Evolutionary conservation across 1,140 invertebrate genomes (phyloP), one percentile per base, ranked within the genome.

Genomic region (Tetranychus cinnabarinus): DNA sequence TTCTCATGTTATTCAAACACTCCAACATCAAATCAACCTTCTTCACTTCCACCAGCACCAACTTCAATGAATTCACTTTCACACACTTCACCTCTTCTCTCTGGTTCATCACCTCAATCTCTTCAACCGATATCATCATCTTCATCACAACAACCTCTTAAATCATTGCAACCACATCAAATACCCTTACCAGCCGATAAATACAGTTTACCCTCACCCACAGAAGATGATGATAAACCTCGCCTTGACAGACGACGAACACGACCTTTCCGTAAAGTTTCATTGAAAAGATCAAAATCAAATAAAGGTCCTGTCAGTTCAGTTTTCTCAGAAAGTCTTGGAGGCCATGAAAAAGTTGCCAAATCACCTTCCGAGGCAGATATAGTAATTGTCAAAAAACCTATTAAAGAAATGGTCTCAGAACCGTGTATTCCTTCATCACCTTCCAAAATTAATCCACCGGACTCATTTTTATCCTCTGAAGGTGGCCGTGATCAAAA

Each of bases 201-300:
- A 42, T 42, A 42, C 10, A 42, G 10, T 42, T 42, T n/a, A 37
- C 55, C 34, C 12, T 56, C 55, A 36, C 55, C 55, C 34, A 56
- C 55, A 13, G 55, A 56, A n/a, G 55, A 56, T n/a, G 34, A 39
- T 36, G 55, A 56, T 56, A 56, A 56, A 56, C 55, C 34, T 13
- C 37, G 56, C 31, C 55, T 64, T 15, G 60, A 64, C 56, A 54
- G 63, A 23, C 46, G 56, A 36, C 42, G 60, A 35, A 64, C 59
- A 50, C 47, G 48, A n/a, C 60, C 60, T 8, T 54, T 64, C 7
- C 33, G 58, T 13, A 64, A 64, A 62, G 23, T 61, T 33, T 64
- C 63, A 13, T 36, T 64, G 12, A 62, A 62, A 35, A 33, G 60
- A 39, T 63, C 63, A 33, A 61, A 63, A 45, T 63, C 61, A 6